These are phyloP conservation scores for Axea sp. DNA, from an alignment of 2,888 invertebrate species.

Conservation along the genomic window DNA sequence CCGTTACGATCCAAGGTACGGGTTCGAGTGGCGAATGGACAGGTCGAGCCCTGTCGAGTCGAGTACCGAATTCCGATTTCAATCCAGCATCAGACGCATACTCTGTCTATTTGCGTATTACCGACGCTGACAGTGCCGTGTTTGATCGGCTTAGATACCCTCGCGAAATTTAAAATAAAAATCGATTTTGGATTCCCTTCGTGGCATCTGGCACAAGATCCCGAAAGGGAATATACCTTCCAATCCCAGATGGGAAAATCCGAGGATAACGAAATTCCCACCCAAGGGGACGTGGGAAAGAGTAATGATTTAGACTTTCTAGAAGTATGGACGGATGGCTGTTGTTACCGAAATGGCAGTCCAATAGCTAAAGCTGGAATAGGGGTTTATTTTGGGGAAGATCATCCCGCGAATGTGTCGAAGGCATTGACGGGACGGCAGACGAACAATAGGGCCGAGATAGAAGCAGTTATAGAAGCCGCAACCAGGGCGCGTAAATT, in stretches of 20 bases:
- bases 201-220: background rate
- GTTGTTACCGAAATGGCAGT: background rate
- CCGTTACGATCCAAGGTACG: background rate
- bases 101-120: background rate
- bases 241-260: no score
- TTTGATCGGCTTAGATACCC: no score
- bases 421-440: constrained; percentile 88
- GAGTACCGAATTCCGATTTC: background rate
- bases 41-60: background rate
- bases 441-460: constrained; percentile 97
- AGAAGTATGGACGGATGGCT: constrained; percentile 9
- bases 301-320: background rate
- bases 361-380: background rate
- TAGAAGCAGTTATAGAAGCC: constrained; percentile 90
- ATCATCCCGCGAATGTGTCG: constrained; percentile 86
- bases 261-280: no score
- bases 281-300: no score
- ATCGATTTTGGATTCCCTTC: background rate
- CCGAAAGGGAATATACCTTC: no score
- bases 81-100: background rate
- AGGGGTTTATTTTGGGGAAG: constrained; percentile 83
- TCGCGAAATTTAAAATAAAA: no score
- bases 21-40: constrained; percentile 2
- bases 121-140: no score
- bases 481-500: constrained; percentile 84